Base-by-base conservation (phyloP, 2,797 vertebrate genomes). In the Catharus ustulatus region DNA sequence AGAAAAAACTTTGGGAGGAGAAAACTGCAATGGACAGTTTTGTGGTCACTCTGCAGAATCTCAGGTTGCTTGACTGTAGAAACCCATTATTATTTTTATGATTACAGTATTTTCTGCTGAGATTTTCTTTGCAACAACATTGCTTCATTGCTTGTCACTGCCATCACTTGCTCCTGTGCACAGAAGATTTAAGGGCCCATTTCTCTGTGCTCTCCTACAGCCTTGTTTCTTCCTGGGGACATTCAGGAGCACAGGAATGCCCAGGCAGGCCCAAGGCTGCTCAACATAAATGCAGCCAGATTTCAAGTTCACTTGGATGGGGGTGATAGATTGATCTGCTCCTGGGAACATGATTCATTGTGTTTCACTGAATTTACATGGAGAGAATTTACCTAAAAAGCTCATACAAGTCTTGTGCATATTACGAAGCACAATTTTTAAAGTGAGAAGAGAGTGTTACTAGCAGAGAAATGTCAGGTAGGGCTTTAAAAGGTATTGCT, bases 111-210 rank as follows among this genome's bases (percentile, higher is more conserved):
- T 80, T 92, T 85, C 64, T 71, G 58, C 29, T 63, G 61, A 61
- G 22, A 49, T 83, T 92, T 86, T 68, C 52, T 79, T 84, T 77
- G 48, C 32, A 49, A 38, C 16, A 16, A 0, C 32, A 13, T 17
- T 45, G 29, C 40, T 80, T 66, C 20, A 5, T 26, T 45, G 23
- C 21, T 80, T 59, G 36, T 30, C 3, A 3, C 15, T 66, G 46
- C 38, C 15, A 3, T n/a, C n/a, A 1, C 48, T 62, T 59, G 34
- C n/a, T 83, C 2, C 67, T 3, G 0, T 2, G 3, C 52, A 58
- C 3, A 5, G 32, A 62, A 59, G 22, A 49, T 30, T 12, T 24
- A 30, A 52, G 26, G 42, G 32, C 34, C 42, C 19, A 1, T 72
- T 68, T 49, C 66, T 40, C 24, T 22, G 15, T 11, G 45, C 26